These are phyloP conservation scores for Trisateles emortualis DNA, from an alignment of 2,888 invertebrate species.

Conservation along the genomic window DNA sequence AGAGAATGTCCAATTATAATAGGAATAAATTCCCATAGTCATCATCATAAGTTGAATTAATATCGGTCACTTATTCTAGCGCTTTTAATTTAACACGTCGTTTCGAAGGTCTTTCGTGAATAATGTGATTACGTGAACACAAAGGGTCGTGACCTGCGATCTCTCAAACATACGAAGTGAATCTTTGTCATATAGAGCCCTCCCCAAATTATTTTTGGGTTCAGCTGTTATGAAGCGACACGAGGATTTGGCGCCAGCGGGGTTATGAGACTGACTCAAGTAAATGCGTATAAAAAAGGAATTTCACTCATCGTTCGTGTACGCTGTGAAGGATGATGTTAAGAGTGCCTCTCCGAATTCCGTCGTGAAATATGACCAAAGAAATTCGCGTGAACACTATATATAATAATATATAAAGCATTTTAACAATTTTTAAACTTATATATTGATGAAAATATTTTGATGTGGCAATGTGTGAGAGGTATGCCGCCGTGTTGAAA, in stretches of 20 bases:
- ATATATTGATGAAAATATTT: constrained; percentile 4
- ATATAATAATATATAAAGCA: constrained; percentile 3
- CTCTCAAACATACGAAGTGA: constrained; percentile 33
- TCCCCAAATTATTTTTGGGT: constrained; percentile 42
- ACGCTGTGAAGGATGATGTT: constrained; percentile 28
- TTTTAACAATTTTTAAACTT: constrained; percentile 19
- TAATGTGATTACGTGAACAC: constrained; percentile 15
- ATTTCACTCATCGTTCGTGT: constrained; percentile 42
- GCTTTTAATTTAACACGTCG: constrained; percentile 4
- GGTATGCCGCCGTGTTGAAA: no score
- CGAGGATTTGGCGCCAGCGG: constrained; percentile 36
- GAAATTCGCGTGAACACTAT: constrained; percentile 26
- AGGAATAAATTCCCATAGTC: not conserved
- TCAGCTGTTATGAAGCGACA: constrained; percentile 43
- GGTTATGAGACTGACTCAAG: constrained; percentile 38
- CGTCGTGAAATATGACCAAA: constrained; percentile 29
- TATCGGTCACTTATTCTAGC: not conserved
- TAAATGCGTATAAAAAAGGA: constrained; percentile 46
- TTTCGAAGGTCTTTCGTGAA: constrained; percentile 5
- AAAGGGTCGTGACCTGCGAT: constrained; percentile 20
- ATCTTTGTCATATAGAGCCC: constrained; percentile 32
- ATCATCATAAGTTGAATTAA: constrained; percentile 4
- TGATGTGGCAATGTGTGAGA: no score
- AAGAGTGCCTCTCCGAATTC: constrained; percentile 34
- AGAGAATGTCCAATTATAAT: not conserved